A percentile compares a stretch with the other conserved stretches of the same genome.
These are phyloP conservation scores for Pilophorus perplexus DNA, from an alignment of 2,888 invertebrate species.

Conservation along the genomic window DNA sequence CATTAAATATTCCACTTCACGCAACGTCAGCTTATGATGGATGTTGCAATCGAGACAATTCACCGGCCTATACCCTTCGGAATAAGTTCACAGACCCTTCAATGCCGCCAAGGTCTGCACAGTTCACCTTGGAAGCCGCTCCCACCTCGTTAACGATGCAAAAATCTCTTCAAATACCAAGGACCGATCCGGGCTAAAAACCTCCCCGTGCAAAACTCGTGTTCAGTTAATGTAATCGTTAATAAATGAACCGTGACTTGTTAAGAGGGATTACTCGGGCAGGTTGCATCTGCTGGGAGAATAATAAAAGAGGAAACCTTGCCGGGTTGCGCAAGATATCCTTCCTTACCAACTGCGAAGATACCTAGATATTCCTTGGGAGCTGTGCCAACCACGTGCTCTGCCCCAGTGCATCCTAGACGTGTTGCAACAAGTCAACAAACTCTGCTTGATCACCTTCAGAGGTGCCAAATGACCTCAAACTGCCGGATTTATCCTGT, in stretches of 20 bases:
- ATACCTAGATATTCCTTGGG: neutral
- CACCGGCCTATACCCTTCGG: too few relatives aligned
- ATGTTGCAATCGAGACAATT: too few relatives aligned
- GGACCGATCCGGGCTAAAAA: too few relatives aligned
- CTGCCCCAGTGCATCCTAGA: slow-evolving; percentile 8
- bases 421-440: slow-evolving; percentile 15
- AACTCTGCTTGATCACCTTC: too few relatives aligned
- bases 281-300: neutral
- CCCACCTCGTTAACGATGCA: slow-evolving; percentile 15
- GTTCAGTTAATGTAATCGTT: too few relatives aligned
- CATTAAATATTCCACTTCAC: too few relatives aligned
- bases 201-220: too few relatives aligned
- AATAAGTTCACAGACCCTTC: slow-evolving; percentile 6
- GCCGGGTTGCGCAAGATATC: neutral
- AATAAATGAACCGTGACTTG: too few relatives aligned
- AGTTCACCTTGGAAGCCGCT: slow-evolving; percentile 18
- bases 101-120: slow-evolving; percentile 9
- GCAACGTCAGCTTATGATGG: too few relatives aligned
- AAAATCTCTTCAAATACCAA: slow-evolving; percentile 1
- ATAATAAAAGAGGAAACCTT: neutral
- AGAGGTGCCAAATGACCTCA: too few relatives aligned
- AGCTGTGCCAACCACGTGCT: slow-evolving; percentile 4
- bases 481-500: too few relatives aligned
- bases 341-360: slow-evolving; percentile 3
- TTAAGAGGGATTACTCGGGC: neutral